Evolutionary conservation across 2,888 invertebrate species (phyloP), one percentile per base, ranked within the genome.

Genomic region (Drosophila infuscata): DNA sequence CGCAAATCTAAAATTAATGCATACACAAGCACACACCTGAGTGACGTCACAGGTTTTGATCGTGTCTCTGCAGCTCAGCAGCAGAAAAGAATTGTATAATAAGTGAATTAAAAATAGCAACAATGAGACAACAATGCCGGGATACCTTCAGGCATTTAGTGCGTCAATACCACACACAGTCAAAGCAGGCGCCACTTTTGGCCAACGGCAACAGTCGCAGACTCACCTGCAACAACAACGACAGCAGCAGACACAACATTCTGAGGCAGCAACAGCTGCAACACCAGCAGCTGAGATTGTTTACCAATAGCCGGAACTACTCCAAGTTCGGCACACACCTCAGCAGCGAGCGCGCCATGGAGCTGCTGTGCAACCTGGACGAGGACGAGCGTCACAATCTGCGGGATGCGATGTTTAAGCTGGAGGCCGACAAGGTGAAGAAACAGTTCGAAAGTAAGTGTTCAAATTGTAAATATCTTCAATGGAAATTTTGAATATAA

Each of bases 361-460:
- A 97, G 89, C 94, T 97, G 56, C 95, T 96, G 9, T 93, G 96
- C 41, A 95, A 95, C 83, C 94, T 97, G 43, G 96, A 95, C 46
- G 94, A 95, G 60, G 96, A 96, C 59, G 97, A 97, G 91, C 94
- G 97, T 59, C 94, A 94, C 81, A 94, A 96, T 79, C 94, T 97
- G 54, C 94, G 95, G 68, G 93, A 93, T 53, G 96, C 97, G 2
- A 92, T 97, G 51, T 95, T 95, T 81, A 96, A 96, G 91, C 96
- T 95, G 90, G 95, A 97, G 89, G 96, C 97, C 0, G 95, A 96
- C 85, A 94, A 95, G 89, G 94, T 95, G 65, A 97, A 96, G 93
- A 96, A 96, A 70, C 95, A 95, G 90, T 97, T 95, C 91, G 96
- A 96, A 95, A 97, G 97, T 97, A 94, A 93, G 91, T 76, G 36